A percentile compares a stretch with the other conserved stretches of the same genome.
phyloP scores from a whole-genome alignment of 2,888 invertebrate genomes.

The Amaurobius ferox region DNA sequence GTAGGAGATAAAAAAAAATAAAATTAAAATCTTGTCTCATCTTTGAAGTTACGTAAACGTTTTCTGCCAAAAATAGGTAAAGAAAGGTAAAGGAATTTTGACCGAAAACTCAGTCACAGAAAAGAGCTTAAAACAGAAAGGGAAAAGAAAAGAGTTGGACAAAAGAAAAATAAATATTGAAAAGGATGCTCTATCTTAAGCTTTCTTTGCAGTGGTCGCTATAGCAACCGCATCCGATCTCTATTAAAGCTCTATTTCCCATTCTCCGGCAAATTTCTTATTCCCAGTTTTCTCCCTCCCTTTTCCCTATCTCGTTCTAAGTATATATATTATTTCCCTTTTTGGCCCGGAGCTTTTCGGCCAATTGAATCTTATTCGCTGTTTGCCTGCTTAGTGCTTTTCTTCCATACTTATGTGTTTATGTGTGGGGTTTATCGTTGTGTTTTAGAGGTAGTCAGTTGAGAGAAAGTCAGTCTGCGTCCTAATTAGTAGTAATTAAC shows the following conservation, averaged over 20 bases:
- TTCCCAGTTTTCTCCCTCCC: slow-evolving; percentile 17
- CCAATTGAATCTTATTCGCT: slow-evolving; percentile 67
- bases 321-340: neutral
- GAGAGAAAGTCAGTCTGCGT: slow-evolving; percentile 1
- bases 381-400: slow-evolving; percentile 65
- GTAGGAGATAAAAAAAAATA: neutral
- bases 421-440: slow-evolving; percentile 59
- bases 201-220: slow-evolving; percentile 58
- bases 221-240: slow-evolving; percentile 70
- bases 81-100: slow-evolving; percentile 54
- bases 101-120: slow-evolving; percentile 61
- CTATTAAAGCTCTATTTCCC: slow-evolving; percentile 67
- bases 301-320: neutral
- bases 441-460: slow-evolving; percentile 47
- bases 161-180: slow-evolving; percentile 41
- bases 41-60: slow-evolving; percentile 30
- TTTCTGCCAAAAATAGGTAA: slow-evolving; percentile 63
- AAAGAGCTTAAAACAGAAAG: slow-evolving; percentile 17
- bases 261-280: slow-evolving; percentile 47
- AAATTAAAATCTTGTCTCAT: neutral
- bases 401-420: too few species aligned
- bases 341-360: slow-evolving; percentile 52
- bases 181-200: slow-evolving; percentile 69
- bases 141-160: neutral
- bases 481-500: neutral